Percentiles rank a stretch among this genome's conserved stretches.
These are phyloP conservation scores for Herpetotheres cachinnans DNA, from an alignment of 2,113 vertebrate species.

Conservation along the genomic window DNA sequence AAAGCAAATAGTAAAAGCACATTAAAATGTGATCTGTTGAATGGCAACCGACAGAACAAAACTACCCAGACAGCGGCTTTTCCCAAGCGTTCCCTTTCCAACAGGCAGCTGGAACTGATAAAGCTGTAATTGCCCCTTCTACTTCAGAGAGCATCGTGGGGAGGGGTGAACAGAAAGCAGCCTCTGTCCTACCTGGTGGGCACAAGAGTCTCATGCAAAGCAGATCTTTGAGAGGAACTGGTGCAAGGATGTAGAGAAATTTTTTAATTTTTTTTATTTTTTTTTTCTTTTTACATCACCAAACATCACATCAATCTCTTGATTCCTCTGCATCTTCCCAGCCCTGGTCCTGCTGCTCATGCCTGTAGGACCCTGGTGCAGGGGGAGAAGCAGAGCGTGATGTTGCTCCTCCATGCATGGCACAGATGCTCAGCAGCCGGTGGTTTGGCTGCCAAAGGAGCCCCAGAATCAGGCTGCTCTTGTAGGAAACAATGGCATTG, in stretches of 20 bases:
- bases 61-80: neutral
- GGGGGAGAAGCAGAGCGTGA: neutral
- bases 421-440: neutral
- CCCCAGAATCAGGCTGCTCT: neutral
- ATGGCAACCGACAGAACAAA: neutral
- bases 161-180: neutral
- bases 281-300: neutral
- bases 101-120: slow-evolving; percentile 8
- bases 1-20: accelerated
- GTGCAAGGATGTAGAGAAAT: neutral
- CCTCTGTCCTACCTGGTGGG: neutral
- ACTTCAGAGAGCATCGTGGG: neutral
- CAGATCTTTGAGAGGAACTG: neutral
- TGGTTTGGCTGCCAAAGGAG: neutral
- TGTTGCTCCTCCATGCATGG: neutral
- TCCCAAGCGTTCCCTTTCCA: neutral
- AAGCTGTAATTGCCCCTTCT: neutral
- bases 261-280: neutral
- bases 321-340: neutral
- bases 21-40: neutral
- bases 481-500: slow-evolving; percentile 8
- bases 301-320: neutral
- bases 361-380: neutral
- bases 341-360: neutral
- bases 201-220: neutral